Percentiles rank a stretch among this genome's conserved stretches.
Evolutionary conservation across 2,113 vertebrate genomes (phyloP).

Genomic region (Pogonocichla stellata): DNA sequence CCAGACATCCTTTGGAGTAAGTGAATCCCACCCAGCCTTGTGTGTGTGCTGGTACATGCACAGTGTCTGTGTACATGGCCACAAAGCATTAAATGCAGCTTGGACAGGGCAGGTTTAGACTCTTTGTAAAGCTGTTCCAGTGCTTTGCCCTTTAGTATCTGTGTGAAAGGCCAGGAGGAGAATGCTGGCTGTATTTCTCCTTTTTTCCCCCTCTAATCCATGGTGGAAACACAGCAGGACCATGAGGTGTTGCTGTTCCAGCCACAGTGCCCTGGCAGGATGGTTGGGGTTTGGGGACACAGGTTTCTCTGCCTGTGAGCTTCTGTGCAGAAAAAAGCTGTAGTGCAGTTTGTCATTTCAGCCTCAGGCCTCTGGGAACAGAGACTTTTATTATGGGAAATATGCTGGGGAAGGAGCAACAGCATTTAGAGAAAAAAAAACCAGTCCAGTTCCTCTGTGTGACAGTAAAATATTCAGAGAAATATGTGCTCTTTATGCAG

Average conservation of each 20-base stretch:
- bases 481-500: slow-evolving; percentile 36
- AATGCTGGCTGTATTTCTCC: background rate
- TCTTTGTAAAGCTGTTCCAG: background rate
- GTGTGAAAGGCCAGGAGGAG: background rate
- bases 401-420: slow-evolving; percentile 1
- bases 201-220: rapidly evolving
- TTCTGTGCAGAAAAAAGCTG: background rate
- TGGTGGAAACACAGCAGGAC: background rate
- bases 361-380: background rate
- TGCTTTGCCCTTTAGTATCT: background rate
- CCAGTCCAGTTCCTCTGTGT: background rate
- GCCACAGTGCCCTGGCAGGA: background rate
- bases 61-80: rapidly evolving
- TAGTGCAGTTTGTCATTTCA: background rate
- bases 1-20: background rate
- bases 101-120: background rate
- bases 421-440: background rate
- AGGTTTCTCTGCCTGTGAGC: background rate
- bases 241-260: background rate
- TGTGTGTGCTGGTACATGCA: background rate
- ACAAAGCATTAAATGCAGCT: background rate
- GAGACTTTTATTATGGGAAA: background rate
- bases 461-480: slow-evolving; percentile 62
- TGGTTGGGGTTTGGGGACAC: background rate
- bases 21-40: background rate